Evolutionary conservation across 2,797 vertebrate species (phyloP).

Genomic region (Acrossocheilus wenchowensis): DNA sequence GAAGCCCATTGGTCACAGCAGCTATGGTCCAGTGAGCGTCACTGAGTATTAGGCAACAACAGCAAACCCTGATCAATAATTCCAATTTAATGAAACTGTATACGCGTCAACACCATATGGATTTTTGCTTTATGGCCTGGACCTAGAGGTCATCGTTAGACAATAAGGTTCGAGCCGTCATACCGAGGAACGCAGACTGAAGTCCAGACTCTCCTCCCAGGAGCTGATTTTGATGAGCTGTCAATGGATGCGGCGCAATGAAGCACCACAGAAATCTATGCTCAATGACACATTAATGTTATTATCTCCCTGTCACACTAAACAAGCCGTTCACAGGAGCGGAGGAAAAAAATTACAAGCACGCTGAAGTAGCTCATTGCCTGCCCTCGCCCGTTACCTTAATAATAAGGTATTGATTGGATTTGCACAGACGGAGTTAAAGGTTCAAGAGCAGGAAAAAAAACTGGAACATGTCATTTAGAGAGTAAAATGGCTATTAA

Average conservation of each 20-base stretch:
- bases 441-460: slow-evolving; percentile 42
- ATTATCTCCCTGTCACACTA: slow-evolving; percentile 54
- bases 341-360: slow-evolving; percentile 44
- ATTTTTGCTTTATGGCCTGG: slow-evolving; percentile 61
- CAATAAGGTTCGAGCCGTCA: slow-evolving; percentile 47
- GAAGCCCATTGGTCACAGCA: slow-evolving; percentile 44
- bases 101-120: slow-evolving; percentile 61
- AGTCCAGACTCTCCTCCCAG: slow-evolving; percentile 29
- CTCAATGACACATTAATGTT: slow-evolving; percentile 58
- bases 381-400: slow-evolving; percentile 45
- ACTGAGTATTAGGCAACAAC: slow-evolving; percentile 64
- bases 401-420: slow-evolving; percentile 64
- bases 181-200: slow-evolving; percentile 54
- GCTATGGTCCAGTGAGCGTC: slow-evolving; percentile 47
- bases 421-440: slow-evolving; percentile 47
- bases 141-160: slow-evolving; percentile 64
- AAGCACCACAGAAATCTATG: slow-evolving; percentile 47
- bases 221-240: slow-evolving; percentile 30
- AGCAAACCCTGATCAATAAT: slow-evolving; percentile 67
- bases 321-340: slow-evolving; percentile 48
- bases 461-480: slow-evolving; percentile 53
- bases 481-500: slow-evolving; percentile 37
- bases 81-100: slow-evolving; percentile 64
- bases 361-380: slow-evolving; percentile 45
- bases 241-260: slow-evolving; percentile 16